Conservation (phyloP, 2,888 invertebrate species). For the Ornithoptera priamus region DNA sequence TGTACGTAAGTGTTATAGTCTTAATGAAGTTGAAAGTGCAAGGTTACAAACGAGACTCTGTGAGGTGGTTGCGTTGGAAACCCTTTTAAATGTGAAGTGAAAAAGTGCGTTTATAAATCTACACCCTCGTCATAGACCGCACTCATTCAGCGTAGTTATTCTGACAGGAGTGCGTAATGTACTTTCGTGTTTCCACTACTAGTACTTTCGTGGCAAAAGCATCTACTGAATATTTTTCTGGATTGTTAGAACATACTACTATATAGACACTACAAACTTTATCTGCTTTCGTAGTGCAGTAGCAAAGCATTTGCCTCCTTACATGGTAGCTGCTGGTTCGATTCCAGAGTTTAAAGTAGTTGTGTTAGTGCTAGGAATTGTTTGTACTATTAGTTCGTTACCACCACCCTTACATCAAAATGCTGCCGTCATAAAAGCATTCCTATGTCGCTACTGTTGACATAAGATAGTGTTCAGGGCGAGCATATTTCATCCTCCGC, state of each 20-base stretch:
- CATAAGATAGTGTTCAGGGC: too few species aligned
- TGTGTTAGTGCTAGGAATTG: too few species aligned
- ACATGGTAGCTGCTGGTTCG: too few species aligned
- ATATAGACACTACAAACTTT: too few species aligned
- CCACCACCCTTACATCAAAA: too few species aligned
- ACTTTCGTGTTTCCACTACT: neutral
- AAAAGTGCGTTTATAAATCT: slow-evolving; percentile 2
- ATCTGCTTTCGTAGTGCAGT: too few species aligned
- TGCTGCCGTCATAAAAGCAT: too few species aligned
- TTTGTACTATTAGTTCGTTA: too few species aligned
- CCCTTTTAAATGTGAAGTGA: neutral
- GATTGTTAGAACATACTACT: neutral
- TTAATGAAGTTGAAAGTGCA: slow-evolving; percentile 9
- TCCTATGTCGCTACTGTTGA: too few species aligned
- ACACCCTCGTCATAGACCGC: neutral
- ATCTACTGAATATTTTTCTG: neutral
- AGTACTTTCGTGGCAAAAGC: neutral
- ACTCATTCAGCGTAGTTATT: slow-evolving; percentile 4
- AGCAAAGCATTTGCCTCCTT: too few species aligned
- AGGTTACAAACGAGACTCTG: neutral
- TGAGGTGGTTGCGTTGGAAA: neutral
- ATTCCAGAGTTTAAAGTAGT: too few species aligned
- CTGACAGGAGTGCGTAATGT: slow-evolving; percentile 1
- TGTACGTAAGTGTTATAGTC: neutral
- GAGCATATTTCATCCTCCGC: too few species aligned